Conservation (phyloP, 2,888 invertebrate genomes). For the Globia sparganii region DNA sequence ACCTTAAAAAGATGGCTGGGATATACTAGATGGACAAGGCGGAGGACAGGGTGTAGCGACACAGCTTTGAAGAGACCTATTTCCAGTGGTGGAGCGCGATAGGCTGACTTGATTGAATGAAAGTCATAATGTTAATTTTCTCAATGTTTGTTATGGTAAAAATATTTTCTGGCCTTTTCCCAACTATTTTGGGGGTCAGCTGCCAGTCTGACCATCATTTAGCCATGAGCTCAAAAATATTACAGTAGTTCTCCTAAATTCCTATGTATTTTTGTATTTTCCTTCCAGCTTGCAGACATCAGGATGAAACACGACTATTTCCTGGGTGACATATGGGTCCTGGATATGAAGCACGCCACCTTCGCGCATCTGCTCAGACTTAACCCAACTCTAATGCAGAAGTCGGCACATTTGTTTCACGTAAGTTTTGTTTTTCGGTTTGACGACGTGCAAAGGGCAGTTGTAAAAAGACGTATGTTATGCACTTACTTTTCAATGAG, state of each 20-base stretch:
- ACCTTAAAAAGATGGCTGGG: not conserved
- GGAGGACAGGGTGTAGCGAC: not conserved
- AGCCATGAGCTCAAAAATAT: not conserved
- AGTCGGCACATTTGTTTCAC: constrained; percentile 81
- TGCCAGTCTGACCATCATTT: not conserved
- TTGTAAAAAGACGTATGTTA: not conserved
- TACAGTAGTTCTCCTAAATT: not conserved
- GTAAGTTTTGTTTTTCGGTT: constrained; percentile 69
- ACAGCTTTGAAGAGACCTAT: not conserved
- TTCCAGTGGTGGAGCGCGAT: not conserved
- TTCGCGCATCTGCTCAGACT: constrained; percentile 82
- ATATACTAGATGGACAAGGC: not conserved
- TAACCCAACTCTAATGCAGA: constrained; percentile 82
- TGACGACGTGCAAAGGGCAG: not conserved
- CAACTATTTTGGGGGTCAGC: too few species aligned
- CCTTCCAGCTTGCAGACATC: constrained; percentile 82
- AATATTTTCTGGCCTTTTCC: too few species aligned
- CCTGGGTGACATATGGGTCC: constrained; percentile 83
- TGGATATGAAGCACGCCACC: constrained; percentile 81
- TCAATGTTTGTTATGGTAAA: too few species aligned
- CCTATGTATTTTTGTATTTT: not conserved
- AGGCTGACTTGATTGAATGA: too few species aligned
- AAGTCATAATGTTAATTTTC: too few species aligned
- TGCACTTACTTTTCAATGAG: too few species aligned
- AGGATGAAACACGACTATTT: constrained; percentile 83